Base-by-base conservation (phyloP, 2,888 invertebrate genomes). In the Argyra leucocephala region DNA sequence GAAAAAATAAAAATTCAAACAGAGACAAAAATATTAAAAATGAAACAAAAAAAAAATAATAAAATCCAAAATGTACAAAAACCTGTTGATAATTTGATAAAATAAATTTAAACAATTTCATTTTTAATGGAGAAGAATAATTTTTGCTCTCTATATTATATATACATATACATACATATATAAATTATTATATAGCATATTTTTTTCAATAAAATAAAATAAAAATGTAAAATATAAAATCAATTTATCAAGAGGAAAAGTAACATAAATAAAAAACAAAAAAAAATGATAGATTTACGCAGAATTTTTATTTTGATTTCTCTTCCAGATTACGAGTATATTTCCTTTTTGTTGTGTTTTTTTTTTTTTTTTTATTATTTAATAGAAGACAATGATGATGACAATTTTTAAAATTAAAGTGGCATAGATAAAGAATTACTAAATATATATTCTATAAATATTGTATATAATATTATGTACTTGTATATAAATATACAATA, bases 51-150 rank as follows among this genome's bases (percentile, higher is more conserved):
- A 31, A 31, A 31, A 31, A 31, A 31, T 31, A 31, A 9, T 26
- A 26, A 4, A 26, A 12, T 12, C 7, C 31, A 31, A 31, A 31
- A 10, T 31, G 31, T 31, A 31, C 31, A 31, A 15, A 31, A 48
- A 48, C 48, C 48, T 48, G 48, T 48, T 48, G 48, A 48, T 48
- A 48, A 48, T 48, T 15, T n/a, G 48, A 48, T 48, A 48, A 48
- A 48, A 48, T 48, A 48, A 48, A 48, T 48, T 48, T 15, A 48
- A 48, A 48, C 48, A 48, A 31, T 48, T 48, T 48, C n/a, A 48
- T 48, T 48, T 48, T 48, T 18, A 48, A 48, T 48, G 9, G 48
- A 48, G 48, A 48, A 48, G 48, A 48, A 48, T 48, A 48, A 48
- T 18, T 48, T 48, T 48, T 48, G 18, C 18, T 48, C 18, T 48